phyloP scores from a whole-genome alignment of 2,113 vertebrate species.

The Tylochromis polylepis region DNA sequence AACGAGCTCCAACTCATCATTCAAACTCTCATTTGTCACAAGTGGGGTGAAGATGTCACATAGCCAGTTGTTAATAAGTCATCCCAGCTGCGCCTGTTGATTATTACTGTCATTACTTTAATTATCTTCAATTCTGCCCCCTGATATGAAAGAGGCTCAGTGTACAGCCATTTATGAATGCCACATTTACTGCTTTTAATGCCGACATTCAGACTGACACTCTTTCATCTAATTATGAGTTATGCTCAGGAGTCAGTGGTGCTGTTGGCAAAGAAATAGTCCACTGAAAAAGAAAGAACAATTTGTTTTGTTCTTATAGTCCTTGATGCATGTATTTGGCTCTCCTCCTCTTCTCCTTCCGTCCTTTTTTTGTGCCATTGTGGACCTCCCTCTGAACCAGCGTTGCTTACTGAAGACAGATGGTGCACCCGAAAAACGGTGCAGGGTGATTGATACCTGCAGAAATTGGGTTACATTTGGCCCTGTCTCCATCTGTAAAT shows the following conservation, averaged over 20 bases:
- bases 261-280: constrained; percentile 37
- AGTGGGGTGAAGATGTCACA: constrained; percentile 59
- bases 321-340: constrained; percentile 35
- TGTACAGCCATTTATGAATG: constrained; percentile 62
- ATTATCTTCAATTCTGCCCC: constrained; percentile 69
- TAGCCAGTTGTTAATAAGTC: constrained; percentile 70
- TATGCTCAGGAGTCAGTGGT: constrained; percentile 44
- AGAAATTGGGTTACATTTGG: constrained; percentile 76
- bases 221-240: constrained; percentile 66
- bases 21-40: constrained; percentile 64
- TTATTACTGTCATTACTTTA: constrained; percentile 74
- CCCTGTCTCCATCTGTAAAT: constrained; percentile 64
- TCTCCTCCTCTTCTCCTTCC: neutral
- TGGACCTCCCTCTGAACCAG: constrained; percentile 42
- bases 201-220: constrained; percentile 60
- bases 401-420: constrained; percentile 64
- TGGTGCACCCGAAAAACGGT: constrained; percentile 61
- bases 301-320: constrained; percentile 48
- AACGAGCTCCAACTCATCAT: constrained; percentile 57
- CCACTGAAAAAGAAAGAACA: neutral
- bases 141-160: constrained; percentile 45
- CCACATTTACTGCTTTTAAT: constrained; percentile 54
- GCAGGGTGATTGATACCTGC: constrained; percentile 71
- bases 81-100: constrained; percentile 69
- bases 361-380: constrained; percentile 9